Evolutionary conservation across 2,113 vertebrate genomes (phyloP).

Genomic region (Rhinopithecus roxellana): DNA sequence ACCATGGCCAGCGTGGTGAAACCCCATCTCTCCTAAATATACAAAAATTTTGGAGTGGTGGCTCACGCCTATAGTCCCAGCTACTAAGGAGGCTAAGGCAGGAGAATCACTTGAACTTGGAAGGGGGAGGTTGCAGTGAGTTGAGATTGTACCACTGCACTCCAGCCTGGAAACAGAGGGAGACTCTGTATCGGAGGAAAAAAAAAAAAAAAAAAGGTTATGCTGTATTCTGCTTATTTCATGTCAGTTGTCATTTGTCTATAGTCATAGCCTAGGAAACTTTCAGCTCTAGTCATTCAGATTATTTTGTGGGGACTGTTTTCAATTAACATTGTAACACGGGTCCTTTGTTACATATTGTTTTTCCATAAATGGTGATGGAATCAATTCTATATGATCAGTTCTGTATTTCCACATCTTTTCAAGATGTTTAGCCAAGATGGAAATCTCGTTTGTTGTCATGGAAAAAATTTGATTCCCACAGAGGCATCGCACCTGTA

Average conservation of each 20-base stretch:
- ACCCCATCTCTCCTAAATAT: too few relatives aligned
- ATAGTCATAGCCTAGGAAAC: neutral
- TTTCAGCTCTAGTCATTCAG: neutral
- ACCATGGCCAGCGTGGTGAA: too few relatives aligned
- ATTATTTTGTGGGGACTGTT: neutral
- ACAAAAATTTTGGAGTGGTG: too few relatives aligned
- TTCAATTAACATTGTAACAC: neutral
- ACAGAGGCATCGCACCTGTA: constrained; percentile 44
- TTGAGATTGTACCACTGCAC: too few relatives aligned
- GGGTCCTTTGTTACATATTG: neutral
- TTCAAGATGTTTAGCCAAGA: constrained; percentile 20
- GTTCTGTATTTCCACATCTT: neutral
- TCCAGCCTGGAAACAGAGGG: too few relatives aligned
- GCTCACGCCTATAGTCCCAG: too few relatives aligned
- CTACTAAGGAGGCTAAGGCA: too few relatives aligned
- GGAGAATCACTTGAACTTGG: too few relatives aligned
- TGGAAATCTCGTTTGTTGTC: constrained; percentile 25
- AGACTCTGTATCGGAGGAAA: too few relatives aligned
- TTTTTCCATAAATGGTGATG: neutral
- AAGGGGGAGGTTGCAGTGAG: too few relatives aligned
- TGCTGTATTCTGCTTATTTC: neutral
- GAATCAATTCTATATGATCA: neutral
- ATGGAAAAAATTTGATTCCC: constrained; percentile 52
- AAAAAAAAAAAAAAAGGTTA: too few relatives aligned
- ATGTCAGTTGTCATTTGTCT: neutral